Base-by-base conservation (phyloP, 2,113 vertebrate genomes). In the Prochilodus magdalenae region DNA sequence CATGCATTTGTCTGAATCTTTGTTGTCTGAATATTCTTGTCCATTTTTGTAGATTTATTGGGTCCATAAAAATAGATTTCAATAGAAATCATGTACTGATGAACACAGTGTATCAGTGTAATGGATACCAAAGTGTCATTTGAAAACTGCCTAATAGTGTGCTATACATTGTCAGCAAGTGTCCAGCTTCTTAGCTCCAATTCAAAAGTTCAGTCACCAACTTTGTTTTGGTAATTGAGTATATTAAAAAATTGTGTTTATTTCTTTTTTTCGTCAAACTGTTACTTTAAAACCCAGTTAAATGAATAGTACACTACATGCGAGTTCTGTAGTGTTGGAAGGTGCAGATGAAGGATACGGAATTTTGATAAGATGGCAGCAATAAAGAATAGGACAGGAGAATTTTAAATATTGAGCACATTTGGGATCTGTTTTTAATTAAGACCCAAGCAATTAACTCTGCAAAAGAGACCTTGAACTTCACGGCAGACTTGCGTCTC, bases 401-500 rank as follows among this genome's bases (percentile, higher is more conserved):
- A 70, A 70, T 70, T 70, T 70, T 12, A 81, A 75, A 40, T 57
- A 40, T 62, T 57, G 47, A 30, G 24, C 60, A 51, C 71, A 29
- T 81, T 51, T 44, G 51, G 74, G 74, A 81, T 69, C 24, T 75
- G 80, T 81, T 47, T 81, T 81, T 81, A 81, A 81, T 67, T 81
- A 75, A 82, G 55, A 78, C 75, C 30, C 33, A 75, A 67, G 36
- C 79, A 84, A 86, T 86, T 86, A 73, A 74, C 33, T 83, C 51
- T 74, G 69, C 66, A 47, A 36, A 80, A 79, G 75, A 26, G 51
- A 77, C 59, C 73, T 53, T 51, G 80, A 85, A 78, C 75, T 79
- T 59, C 60, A 66, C 72, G 55, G 27, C 40, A 66, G 27, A 72
- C 67, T 65, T 55, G 30, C 22, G 75, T 79, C 55, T 83, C 73